Evolutionary conservation across 2,888 invertebrate genomes (phyloP).

Genomic region (Hypena proboscidalis): DNA sequence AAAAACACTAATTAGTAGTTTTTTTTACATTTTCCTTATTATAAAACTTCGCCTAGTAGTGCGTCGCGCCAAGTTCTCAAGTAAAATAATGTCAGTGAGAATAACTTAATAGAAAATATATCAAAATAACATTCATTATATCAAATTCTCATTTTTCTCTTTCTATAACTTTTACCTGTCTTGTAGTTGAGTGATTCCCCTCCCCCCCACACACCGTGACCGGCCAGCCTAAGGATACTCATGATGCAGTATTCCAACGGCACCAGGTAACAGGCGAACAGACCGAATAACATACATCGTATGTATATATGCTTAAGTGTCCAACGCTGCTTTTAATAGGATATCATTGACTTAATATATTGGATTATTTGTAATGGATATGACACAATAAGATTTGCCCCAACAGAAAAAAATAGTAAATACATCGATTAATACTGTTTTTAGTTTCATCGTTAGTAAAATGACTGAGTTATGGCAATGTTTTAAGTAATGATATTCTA

Average conservation of each 20-base stretch:
- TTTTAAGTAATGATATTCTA: slow-evolving; percentile 24
- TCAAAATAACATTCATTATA: neutral
- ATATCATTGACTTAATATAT: slow-evolving; percentile 22
- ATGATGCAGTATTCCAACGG: slow-evolving; percentile 77
- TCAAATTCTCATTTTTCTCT: neutral
- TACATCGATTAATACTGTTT: no score
- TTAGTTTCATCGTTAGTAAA: no score
- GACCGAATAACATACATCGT: slow-evolving; percentile 35
- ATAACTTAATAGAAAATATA: neutral
- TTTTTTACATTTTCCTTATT: neutral
- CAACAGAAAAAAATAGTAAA: no score
- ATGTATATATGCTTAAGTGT: slow-evolving; percentile 44
- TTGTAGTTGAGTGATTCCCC: slow-evolving; percentile 52
- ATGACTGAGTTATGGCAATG: neutral
- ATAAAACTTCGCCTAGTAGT: neutral
- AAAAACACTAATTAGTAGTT: neutral
- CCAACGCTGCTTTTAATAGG: slow-evolving; percentile 36
- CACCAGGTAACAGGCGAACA: slow-evolving; percentile 67
- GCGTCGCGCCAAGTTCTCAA: no score
- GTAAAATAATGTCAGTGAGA: no score
- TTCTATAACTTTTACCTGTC: slow-evolving; percentile 35
- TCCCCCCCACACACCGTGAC: slow-evolving; percentile 48
- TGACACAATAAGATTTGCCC: no score
- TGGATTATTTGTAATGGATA: no score
- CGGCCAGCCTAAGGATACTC: slow-evolving; percentile 73